A percentile compares a stretch with the other conserved stretches of the same genome.
phyloP scores from a whole-genome alignment of 2,113 vertebrate species.

The Steatornis caripensis region DNA sequence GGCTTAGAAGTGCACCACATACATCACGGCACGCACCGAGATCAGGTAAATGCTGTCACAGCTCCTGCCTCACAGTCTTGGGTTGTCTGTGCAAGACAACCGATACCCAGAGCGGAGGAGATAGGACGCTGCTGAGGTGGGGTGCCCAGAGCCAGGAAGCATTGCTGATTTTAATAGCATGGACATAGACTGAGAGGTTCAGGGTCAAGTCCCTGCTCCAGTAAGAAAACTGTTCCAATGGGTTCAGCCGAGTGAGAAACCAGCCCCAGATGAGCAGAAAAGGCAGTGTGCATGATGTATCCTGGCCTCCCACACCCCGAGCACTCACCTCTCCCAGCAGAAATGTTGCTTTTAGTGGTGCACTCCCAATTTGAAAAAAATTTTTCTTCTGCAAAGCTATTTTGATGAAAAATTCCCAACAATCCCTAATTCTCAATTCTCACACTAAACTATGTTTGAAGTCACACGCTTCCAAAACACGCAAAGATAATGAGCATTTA shows the following conservation, averaged over 20 bases:
- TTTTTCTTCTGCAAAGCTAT: not conserved
- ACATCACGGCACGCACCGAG: not conserved
- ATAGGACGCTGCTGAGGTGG: not conserved
- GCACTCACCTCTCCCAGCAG: not conserved
- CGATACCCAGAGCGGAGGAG: not conserved
- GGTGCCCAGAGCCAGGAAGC: not conserved
- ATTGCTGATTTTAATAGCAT: not conserved
- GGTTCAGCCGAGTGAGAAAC: not conserved
- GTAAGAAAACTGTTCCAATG: not conserved
- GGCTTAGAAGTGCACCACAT: not conserved
- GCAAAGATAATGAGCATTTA: not conserved
- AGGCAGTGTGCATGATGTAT: not conserved
- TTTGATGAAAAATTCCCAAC: not conserved
- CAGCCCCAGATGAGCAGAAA: not conserved
- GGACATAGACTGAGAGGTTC: rapidly evolving
- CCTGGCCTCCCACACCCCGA: not conserved
- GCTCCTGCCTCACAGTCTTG: not conserved
- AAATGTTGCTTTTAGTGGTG: not conserved
- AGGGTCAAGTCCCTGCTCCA: not conserved
- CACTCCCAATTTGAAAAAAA: not conserved
- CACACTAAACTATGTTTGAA: not conserved
- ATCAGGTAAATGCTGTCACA: not conserved
- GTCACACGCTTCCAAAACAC: not conserved
- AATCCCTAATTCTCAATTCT: not conserved
- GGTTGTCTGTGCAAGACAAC: not conserved